Evolutionary conservation across 2,113 vertebrate species (phyloP).

Genomic region (Callithrix jacchus): DNA sequence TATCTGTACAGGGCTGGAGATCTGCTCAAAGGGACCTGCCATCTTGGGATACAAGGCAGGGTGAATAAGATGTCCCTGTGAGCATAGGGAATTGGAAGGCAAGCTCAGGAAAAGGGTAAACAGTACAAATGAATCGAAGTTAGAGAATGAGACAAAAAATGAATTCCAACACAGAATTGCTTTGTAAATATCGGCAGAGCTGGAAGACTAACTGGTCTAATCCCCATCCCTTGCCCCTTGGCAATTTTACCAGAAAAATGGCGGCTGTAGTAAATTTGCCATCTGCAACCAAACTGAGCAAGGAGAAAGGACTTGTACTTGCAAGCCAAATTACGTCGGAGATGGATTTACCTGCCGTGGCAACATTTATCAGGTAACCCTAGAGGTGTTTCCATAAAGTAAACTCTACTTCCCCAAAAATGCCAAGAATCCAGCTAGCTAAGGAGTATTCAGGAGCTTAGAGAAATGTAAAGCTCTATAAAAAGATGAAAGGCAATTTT

Average conservation of each 20-base stretch:
- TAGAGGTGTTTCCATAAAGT: rapidly evolving
- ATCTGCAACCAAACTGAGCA: slow-evolving; percentile 86
- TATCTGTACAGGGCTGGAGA: background rate
- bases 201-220: slow-evolving; percentile 1
- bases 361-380: slow-evolving; percentile 86
- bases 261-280: slow-evolving; percentile 89
- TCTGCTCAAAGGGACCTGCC: background rate
- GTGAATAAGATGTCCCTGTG: background rate
- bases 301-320: slow-evolving; percentile 87
- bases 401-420: background rate
- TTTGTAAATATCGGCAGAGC: background rate
- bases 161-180: background rate
- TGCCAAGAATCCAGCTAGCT: background rate
- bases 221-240: background rate
- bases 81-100: background rate
- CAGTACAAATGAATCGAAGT: background rate
- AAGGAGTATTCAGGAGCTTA: background rate
- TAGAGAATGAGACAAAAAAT: rapidly evolving
- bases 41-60: background rate
- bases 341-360: slow-evolving; percentile 90
- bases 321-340: slow-evolving; percentile 82
- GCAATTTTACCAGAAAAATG: slow-evolving; percentile 87
- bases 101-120: background rate
- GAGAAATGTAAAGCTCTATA: background rate
- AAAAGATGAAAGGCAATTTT: background rate